Base-by-base conservation (phyloP, 1,140 invertebrate species). In the Achatina immaculata region DNA sequence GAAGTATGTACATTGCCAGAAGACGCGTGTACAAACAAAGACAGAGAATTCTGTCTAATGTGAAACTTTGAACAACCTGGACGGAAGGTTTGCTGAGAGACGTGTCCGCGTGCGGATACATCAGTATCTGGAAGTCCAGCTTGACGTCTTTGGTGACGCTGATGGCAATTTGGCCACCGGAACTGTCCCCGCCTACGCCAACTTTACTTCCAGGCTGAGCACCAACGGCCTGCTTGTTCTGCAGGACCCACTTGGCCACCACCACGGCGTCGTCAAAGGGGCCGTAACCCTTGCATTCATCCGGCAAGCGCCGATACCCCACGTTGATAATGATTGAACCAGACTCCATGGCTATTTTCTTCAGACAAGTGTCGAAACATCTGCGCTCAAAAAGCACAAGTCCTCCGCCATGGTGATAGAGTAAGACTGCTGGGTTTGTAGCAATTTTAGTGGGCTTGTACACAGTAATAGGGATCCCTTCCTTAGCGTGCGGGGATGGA, bases 171-270 rank as follows among this genome's bases (percentile, higher is more conserved):
- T 74, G 72, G 4, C 72, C 72, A 19, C 72, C 72, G 28, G 45
- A 38, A 24, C 72, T 74, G 34, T 74, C 72, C 24, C 72, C 72
- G 3, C 72, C 72, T 3, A 74, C 31, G 24, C 72, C 72, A 36
- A 74, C 72, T 51, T 74, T 74, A 36, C 72, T 74, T 4, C 42
- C 42, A 28, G 31, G 6, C 9, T 38, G 31, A 3, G 43, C 72
- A 6, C 72, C 72, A 21, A 74, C 24, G 11, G 0, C 28, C 45
- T 74, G 1, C 31, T 74, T 74, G 48, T 74, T 74, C n/a, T 74
- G 28, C 43, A 74, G 21, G n/a, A 74, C 72, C 72, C 72, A 74
- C n/a, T 74, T 74, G 6, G 72, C 36, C 1, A 74, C 72, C 36
- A 28, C 31, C 31, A 74, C 21, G 3, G 6, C 36, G 34, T 74